Conservation (phyloP, 2,797 vertebrate species). For the Rhynchonycteris naso region DNA sequence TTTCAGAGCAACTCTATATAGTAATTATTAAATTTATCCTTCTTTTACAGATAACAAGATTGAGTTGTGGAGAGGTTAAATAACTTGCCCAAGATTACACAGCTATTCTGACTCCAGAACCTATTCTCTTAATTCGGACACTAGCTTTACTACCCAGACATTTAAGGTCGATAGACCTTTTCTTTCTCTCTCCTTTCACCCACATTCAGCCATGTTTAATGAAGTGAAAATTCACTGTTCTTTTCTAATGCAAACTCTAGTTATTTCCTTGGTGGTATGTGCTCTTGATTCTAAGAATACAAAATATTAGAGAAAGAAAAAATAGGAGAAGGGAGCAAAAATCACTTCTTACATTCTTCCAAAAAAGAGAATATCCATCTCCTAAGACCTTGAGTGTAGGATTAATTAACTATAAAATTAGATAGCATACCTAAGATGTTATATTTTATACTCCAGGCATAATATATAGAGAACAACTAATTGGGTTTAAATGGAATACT, state of each 20-base stretch:
- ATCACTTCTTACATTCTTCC: background rate
- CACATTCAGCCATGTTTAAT: background rate
- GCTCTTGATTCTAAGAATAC: constrained; percentile 1
- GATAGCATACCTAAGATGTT: background rate
- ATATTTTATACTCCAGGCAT: constrained; percentile 25
- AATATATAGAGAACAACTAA: background rate
- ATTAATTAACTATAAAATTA: constrained; percentile 36
- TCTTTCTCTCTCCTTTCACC: background rate
- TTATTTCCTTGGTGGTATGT: constrained; percentile 32
- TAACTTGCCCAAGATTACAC: background rate
- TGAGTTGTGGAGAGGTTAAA: background rate
- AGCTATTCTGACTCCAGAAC: background rate
- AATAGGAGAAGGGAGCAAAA: background rate
- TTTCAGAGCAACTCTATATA: background rate
- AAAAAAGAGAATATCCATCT: constrained; percentile 1
- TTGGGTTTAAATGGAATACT: background rate
- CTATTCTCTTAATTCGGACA: background rate
- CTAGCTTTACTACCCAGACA: background rate
- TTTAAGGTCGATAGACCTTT: background rate
- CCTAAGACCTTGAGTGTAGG: background rate
- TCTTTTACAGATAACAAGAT: constrained; percentile 10
- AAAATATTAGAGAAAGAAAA: background rate
- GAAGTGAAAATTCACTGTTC: constrained; percentile 35
- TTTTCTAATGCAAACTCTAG: constrained; percentile 16
- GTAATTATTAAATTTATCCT: background rate